Evolutionary conservation across 2,113 vertebrate genomes (phyloP), one percentile per base, ranked within the genome.

Genomic region (Mormyrus lacerda): DNA sequence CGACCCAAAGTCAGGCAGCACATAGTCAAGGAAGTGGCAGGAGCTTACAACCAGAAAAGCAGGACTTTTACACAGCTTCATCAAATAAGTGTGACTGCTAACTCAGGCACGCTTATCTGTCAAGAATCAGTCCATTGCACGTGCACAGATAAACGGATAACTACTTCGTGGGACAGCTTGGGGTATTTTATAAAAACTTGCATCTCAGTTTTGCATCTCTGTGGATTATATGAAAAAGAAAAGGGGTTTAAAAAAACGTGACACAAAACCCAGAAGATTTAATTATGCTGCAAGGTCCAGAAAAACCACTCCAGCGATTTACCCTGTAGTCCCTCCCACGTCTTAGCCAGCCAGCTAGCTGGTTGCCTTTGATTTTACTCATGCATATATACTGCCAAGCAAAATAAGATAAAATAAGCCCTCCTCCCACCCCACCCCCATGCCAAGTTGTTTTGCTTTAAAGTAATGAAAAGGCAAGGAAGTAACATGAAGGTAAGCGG

Each of bases 241-340:
- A 73, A 58, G 21, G 87, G 48, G 2, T 48, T 35, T n/a, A 47
- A 84, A 45, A 47, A 24, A 84, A 42, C 0, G 3, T 53, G 48
- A 87, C 85, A 87, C 48, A 15, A 87, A 87, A 35, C 50, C 48
- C 85, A 35, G 85, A 15, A 9, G 50, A 87, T 35, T 87, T 87
- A 53, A 55, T 87, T 87, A 87, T n/a, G 44, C 48, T 19, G n/a
- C 4, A 39, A 87, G 53, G 51, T 39, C 86, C 35, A 44, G 35
- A 39, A 61, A 87, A 55, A 61, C 15, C 55, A 24, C 85, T 61
- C 42, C 53, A 65, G 35, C 15, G 27, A 44, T 10, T 42, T 39
- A n/a, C 21, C 39, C 53, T 13, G 8, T 13, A 21, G 58, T 0
- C 7, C 44, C 35, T 45, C 11, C 51, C 35, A 39, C 27, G 17